phyloP scores from a whole-genome alignment of 2,888 invertebrate genomes.

The Mylabris sibirica region DNA sequence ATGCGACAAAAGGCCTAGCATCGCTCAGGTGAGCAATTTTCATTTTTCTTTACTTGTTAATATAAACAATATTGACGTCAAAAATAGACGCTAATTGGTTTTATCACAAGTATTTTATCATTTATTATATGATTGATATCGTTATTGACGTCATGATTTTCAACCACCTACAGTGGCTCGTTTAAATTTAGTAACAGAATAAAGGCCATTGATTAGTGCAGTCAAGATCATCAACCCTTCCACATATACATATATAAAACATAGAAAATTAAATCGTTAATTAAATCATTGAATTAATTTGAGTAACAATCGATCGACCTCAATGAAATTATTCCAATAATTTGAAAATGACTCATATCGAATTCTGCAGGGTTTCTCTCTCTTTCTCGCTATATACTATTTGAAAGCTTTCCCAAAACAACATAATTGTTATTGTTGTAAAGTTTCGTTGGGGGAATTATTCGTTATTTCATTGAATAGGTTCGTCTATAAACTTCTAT shows the following conservation, averaged over 20 bases:
- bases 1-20: constrained; percentile 46
- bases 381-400: too few species aligned
- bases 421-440: too few species aligned
- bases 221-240: not conserved
- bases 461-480: not conserved
- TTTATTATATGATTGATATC: not conserved
- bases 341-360: too few species aligned
- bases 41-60: not conserved
- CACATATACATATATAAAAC: not conserved
- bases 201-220: not conserved
- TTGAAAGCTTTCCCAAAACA: too few species aligned
- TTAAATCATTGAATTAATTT: not conserved
- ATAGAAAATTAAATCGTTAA: not conserved
- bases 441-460: not conserved
- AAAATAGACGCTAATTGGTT: not conserved
- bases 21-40: constrained; percentile 52
- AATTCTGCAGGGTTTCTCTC: too few species aligned
- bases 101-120: constrained; percentile 7
- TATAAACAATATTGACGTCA: not conserved
- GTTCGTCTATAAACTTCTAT: not conserved
- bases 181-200: not conserved
- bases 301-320: not conserved
- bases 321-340: not conserved
- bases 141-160: not conserved
- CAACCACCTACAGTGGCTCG: constrained; percentile 7